Conservation (phyloP, 2,888 invertebrate species). For the Timandra comae region DNA sequence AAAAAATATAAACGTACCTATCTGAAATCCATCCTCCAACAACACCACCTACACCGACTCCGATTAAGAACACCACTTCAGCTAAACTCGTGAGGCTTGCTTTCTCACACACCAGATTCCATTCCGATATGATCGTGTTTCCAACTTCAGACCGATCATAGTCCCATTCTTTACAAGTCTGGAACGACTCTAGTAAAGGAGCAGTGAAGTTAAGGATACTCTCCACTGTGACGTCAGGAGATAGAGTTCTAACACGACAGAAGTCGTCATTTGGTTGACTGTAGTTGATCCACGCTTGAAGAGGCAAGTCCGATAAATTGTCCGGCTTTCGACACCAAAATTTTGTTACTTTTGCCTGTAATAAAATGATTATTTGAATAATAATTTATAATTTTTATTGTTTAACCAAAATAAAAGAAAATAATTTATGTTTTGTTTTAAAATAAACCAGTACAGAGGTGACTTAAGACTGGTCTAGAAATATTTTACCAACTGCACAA, state of each 20-base stretch:
- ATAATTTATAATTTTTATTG: neutral
- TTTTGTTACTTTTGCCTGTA: conserved; percentile 78
- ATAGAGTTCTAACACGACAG: conserved; percentile 74
- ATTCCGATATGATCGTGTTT: conserved; percentile 84
- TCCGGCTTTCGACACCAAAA: conserved; percentile 83
- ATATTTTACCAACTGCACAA: no score
- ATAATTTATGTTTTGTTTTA: no score
- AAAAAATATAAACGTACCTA: conserved; percentile 66
- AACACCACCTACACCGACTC: conserved; percentile 86
- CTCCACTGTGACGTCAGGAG: conserved; percentile 46
- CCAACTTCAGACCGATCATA: conserved; percentile 76
- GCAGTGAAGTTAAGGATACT: conserved; percentile 56
- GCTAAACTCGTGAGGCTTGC: conserved; percentile 82
- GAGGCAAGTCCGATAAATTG: conserved; percentile 69
- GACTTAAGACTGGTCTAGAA: no score
- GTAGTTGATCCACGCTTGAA: conserved; percentile 80
- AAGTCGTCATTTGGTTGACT: conserved; percentile 77
- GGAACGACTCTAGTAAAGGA: conserved; percentile 50
- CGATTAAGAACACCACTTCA: conserved; percentile 86
- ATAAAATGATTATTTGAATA: neutral
- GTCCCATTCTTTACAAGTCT: conserved; percentile 78
- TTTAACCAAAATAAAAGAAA: no score
- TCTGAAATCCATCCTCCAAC: conserved; percentile 88
- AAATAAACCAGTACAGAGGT: no score
- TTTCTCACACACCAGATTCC: conserved; percentile 85